Percentiles rank a stretch among this genome's conserved stretches.
Conservation (phyloP, 2,113 vertebrate species). For the Barnardius zonarius region DNA sequence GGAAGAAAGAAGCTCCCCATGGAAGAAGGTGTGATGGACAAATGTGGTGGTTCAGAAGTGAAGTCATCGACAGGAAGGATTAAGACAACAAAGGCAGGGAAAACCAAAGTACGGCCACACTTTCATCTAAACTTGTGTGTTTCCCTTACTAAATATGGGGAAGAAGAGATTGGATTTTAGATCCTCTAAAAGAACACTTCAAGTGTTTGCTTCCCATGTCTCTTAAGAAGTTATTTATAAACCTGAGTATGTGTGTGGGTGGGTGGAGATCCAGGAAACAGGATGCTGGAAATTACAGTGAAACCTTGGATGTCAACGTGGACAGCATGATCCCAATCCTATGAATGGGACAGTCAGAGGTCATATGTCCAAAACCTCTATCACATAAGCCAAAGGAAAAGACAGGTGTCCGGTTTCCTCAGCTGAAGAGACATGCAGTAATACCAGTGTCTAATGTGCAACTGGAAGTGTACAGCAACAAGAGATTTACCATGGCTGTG, state of each 20-base stretch:
- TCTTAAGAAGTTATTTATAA: constrained; percentile 18
- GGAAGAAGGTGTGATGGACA: constrained; percentile 11
- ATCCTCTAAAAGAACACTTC: not conserved
- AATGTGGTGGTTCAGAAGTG: constrained; percentile 12
- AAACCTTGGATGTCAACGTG: not conserved
- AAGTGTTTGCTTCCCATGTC: not conserved
- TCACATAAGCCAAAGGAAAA: not conserved
- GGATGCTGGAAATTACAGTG: not conserved
- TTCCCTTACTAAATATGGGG: not conserved
- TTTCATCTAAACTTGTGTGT: not conserved
- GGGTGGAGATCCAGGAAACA: not conserved
- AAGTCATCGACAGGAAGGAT: constrained; percentile 46
- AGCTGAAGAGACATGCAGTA: not conserved
- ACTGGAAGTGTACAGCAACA: not conserved
- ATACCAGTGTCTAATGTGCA: not conserved
- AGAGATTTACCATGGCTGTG: not conserved
- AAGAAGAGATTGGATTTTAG: not conserved
- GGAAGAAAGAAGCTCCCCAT: constrained; percentile 7
- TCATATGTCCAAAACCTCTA: not conserved
- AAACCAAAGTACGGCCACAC: not conserved
- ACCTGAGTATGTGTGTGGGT: not conserved
- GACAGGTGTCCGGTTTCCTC: not conserved
- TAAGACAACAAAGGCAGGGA: constrained; percentile 31
- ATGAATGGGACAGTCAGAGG: constrained; percentile 16
- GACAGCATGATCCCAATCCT: constrained; percentile 1